phyloP scores from a whole-genome alignment of 2,888 invertebrate genomes.

The Lasioglossum oenotherae region DNA sequence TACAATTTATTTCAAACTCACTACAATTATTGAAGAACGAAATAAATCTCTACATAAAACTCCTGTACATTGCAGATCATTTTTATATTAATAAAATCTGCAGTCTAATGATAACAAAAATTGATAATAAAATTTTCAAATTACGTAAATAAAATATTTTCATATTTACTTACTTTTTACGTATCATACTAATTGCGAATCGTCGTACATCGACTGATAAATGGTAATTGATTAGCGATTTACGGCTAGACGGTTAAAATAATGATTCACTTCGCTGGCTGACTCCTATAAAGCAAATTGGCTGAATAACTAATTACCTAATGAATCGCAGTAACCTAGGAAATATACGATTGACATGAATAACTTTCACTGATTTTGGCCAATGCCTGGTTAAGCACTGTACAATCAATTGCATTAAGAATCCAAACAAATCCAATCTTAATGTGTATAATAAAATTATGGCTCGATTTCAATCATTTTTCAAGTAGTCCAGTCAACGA shows the following conservation, averaged over 20 bases:
- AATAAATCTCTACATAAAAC: background rate
- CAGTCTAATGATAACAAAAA: background rate
- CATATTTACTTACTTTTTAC: background rate
- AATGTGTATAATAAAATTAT: background rate
- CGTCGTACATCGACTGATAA: background rate
- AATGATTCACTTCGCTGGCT: slow-evolving; percentile 19
- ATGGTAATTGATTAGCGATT: background rate
- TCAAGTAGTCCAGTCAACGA: too few species aligned
- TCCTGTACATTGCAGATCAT: background rate
- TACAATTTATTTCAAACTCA: background rate
- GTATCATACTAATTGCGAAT: background rate
- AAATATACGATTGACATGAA: slow-evolving; percentile 20
- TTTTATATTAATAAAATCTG: background rate
- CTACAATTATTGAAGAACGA: background rate
- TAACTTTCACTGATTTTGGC: slow-evolving; percentile 23
- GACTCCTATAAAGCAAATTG: slow-evolving; percentile 26
- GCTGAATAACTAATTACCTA: slow-evolving; percentile 36
- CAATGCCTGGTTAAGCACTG: slow-evolving; percentile 8
- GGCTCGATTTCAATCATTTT: too few species aligned
- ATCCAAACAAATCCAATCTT: background rate
- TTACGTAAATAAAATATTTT: background rate
- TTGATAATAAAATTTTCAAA: background rate
- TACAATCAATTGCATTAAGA: background rate
- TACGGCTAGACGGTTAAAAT: slow-evolving; percentile 20
- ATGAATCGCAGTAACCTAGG: slow-evolving; percentile 33